phyloP scores from a whole-genome alignment of 2,113 vertebrate species.

The Ahaetulla prasina region DNA sequence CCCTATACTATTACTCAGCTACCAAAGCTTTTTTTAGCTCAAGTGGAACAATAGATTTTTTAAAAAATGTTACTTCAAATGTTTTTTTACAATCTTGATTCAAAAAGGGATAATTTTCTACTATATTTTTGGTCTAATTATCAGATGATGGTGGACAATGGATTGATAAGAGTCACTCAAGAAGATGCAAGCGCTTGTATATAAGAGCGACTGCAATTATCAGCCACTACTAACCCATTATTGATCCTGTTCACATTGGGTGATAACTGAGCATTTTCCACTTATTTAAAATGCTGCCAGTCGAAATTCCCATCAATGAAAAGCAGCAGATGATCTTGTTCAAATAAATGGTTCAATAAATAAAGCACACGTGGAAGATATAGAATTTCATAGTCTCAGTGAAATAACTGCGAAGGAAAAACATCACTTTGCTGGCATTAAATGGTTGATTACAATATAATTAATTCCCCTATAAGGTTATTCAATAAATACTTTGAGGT shows the following conservation, averaged over 20 bases:
- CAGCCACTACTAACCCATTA: slow-evolving; percentile 85
- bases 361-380: slow-evolving; percentile 57
- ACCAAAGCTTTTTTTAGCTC: slow-evolving; percentile 34
- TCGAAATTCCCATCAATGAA: slow-evolving; percentile 80
- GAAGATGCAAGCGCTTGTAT: slow-evolving; percentile 81
- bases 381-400: slow-evolving; percentile 60
- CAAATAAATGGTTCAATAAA: slow-evolving; percentile 75
- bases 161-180: slow-evolving; percentile 87
- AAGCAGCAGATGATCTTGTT: slow-evolving; percentile 82
- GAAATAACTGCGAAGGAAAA: slow-evolving; percentile 53
- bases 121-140: slow-evolving; percentile 75
- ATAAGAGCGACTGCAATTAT: slow-evolving; percentile 89
- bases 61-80: slow-evolving; percentile 64
- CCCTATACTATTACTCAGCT: slow-evolving; percentile 43
- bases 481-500: slow-evolving; percentile 54
- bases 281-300: slow-evolving; percentile 88
- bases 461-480: slow-evolving; percentile 46
- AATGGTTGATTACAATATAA: slow-evolving; percentile 60
- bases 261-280: slow-evolving; percentile 88
- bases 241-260: slow-evolving; percentile 81
- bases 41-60: slow-evolving; percentile 62
- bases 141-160: slow-evolving; percentile 83
- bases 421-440: slow-evolving; percentile 43
- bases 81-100: slow-evolving; percentile 72
- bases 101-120: slow-evolving; percentile 69